Evolutionary conservation across 2,888 invertebrate genomes (phyloP).

Genomic region (Epirrita christyi): DNA sequence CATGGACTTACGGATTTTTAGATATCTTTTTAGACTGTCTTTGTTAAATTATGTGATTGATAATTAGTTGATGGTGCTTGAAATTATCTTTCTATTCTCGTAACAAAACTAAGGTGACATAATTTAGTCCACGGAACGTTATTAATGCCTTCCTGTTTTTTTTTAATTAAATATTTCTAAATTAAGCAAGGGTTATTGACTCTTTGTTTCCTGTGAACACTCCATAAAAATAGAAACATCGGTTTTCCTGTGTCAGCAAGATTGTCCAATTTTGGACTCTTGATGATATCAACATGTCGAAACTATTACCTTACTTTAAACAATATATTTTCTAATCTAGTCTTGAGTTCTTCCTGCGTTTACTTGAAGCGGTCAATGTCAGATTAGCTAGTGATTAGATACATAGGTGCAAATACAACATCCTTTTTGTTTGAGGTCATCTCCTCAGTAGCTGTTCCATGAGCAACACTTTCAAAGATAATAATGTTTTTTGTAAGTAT

Average conservation of each 20-base stretch:
- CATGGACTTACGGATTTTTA: not conserved
- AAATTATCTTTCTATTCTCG: not conserved
- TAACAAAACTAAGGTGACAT: not conserved
- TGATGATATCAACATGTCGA: not conserved
- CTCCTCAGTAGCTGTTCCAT: slow-evolving; percentile 13
- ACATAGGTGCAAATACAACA: slow-evolving; percentile 26
- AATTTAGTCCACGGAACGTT: not conserved
- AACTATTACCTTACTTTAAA: slow-evolving; percentile 9
- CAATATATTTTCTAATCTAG: slow-evolving; percentile 24
- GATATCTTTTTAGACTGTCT: no score
- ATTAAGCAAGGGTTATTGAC: not conserved
- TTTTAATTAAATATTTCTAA: not conserved
- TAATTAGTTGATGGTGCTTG: not conserved
- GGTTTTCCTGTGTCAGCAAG: no score
- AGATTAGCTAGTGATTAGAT: slow-evolving; percentile 30
- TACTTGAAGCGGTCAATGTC: slow-evolving; percentile 30
- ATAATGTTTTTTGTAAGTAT: not conserved
- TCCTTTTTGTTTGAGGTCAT: slow-evolving; percentile 30
- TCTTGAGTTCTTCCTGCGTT: slow-evolving; percentile 28
- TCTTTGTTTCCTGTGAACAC: no score
- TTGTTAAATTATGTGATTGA: not conserved
- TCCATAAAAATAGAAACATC: no score
- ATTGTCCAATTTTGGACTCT: no score
- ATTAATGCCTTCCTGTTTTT: not conserved
- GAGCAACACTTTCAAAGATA: slow-evolving; percentile 10